Evolutionary conservation across 2,113 vertebrate genomes (phyloP), one percentile per base, ranked within the genome.

Genomic region (Phrynosoma platyrhinos): DNA sequence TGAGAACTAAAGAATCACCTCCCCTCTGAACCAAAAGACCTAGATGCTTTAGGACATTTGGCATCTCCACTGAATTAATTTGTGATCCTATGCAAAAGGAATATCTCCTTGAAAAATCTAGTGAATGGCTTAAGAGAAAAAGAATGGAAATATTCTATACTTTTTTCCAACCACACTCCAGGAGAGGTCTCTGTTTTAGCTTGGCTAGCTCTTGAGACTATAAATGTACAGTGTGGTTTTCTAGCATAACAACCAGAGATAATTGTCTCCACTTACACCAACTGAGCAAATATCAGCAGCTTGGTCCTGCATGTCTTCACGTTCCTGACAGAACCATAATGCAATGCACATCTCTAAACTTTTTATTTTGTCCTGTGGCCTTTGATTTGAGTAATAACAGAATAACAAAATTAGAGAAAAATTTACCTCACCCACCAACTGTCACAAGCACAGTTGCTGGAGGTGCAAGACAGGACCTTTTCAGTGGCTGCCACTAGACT

Each of bases 71-170:
- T 76, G 90, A 85, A 10, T 75, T 81, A 69, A 52, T 75, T 91
- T 85, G 64, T 32, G 32, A 79, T 40, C 1, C 4, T 7, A 86
- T 71, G 47, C 1, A 27, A 42, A 87, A 5, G 6, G 62, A 82
- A 40, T 89, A 32, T 27, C 68, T 89, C 62, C n/a, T 78, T 71
- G 72, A 85, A 83, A 94, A 91, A 87, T n/a, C 23, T 66, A 58
- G 12, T 30, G 21, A 90, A 87, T 2, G 7, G 3, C 80, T 88
- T 88, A 40, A 71, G 62, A 86, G 62, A 42, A 77, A 78, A 81
- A 79, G 3, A 86, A 2, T 23, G n/a, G 40, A 66, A 90, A 85
- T 40, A 72, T 1, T 77, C 16, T 9, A 90, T 55, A 23, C 1
- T 3, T 80, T 77, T 82, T 89, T 68, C 74, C 80, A 91, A 71